phyloP scores from a whole-genome alignment of 2,797 vertebrate species.

The Neomorphus geoffroyi region DNA sequence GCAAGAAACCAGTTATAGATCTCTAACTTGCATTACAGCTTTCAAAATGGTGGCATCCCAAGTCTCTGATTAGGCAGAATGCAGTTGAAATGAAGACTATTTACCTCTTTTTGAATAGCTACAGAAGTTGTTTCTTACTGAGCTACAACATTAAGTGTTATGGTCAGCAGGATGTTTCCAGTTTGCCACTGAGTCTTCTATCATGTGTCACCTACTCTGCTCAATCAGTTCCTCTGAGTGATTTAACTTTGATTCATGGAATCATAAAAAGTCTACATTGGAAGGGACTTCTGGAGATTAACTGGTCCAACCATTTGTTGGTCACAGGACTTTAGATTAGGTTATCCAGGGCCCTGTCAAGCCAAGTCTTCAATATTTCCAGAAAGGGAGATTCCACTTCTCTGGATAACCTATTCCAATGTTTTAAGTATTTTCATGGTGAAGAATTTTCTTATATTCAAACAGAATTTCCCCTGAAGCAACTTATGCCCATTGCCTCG shows the following conservation, averaged over 20 bases:
- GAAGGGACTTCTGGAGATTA: background rate
- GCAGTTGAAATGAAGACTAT: background rate
- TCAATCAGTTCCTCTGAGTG: background rate
- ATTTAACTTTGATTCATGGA: constrained; percentile 4
- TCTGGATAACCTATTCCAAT: background rate
- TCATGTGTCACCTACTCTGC: background rate
- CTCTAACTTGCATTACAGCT: background rate
- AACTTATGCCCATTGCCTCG: background rate
- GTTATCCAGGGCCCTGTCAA: background rate
- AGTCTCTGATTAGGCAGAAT: background rate
- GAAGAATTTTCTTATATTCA: background rate
- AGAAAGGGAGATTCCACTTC: background rate
- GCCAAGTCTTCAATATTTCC: background rate
- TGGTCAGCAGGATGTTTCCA: background rate
- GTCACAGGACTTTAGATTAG: background rate
- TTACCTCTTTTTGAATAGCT: background rate
- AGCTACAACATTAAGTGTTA: background rate
- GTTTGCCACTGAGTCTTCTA: background rate
- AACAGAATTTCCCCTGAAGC: background rate
- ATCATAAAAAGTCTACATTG: background rate
- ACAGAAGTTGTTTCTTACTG: background rate
- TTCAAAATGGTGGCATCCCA: background rate
- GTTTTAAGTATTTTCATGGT: background rate
- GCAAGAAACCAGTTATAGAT: background rate
- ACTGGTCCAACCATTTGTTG: background rate